Base-by-base conservation (phyloP, 2,888 invertebrate species). In the Chrysomela aeneicollis region DNA sequence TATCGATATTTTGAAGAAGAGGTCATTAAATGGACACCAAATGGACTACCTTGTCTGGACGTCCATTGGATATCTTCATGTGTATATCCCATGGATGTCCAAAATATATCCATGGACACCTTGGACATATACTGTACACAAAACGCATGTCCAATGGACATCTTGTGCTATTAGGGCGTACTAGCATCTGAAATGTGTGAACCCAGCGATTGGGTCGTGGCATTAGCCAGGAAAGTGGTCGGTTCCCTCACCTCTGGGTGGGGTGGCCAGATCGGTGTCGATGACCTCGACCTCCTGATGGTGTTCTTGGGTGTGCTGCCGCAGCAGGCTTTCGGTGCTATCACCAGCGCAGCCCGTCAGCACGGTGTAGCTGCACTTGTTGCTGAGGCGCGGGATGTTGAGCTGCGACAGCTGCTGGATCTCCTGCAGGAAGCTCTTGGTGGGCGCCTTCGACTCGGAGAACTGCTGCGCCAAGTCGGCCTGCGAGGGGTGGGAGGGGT, bases 381-480 rank as follows among this genome's bases (percentile, higher is more conserved):
- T 85, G 67, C 89, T 88, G 54, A 89, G 83, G 61, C 89, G 85
- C 0, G 90, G 87, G 60, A 90, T 82, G 79, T 89, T 90, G 74
- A 91, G 85, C 73, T 90, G 87, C 1, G 90, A 90, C n/a, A 92
- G 82, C 78, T 90, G 89, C 22, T 89, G 87, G 67, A 92, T 89
- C 81, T 91, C 91, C 62, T 79, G 79, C 5, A 79, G 71, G 55
- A 79, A 76, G 60, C 84, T 81, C 54, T 81, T 78, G 47, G 84
- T 79, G 46, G 82, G 75, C 2, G 80, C 65, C 37, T 73, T 72
- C 1, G 69, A 73, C 53, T 77, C 77, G 30, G 78, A 71, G 55
- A 75, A 76, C 63, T 78, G 78, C 55, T 77, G 76, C 0, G 77
- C 74, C 55, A 77, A 65, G 35, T 80, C 81, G 58, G 77, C 77